phyloP scores from a whole-genome alignment of 2,797 vertebrate genomes.

The Parambassis ranga region DNA sequence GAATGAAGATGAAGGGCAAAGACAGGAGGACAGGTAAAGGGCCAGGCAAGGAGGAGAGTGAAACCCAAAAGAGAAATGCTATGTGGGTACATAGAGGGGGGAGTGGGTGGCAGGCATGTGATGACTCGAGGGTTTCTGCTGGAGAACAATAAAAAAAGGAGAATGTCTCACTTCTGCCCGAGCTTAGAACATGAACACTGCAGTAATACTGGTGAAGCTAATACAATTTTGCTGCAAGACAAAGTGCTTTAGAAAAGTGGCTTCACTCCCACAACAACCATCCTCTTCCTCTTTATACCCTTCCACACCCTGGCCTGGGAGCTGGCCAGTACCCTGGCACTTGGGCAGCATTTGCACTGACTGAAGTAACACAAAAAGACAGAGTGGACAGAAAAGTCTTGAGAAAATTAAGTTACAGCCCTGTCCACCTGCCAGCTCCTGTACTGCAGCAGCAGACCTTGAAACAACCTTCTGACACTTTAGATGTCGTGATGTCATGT shows the following conservation, averaged over 20 bases:
- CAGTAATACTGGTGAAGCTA: constrained; percentile 60
- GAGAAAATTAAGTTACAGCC: constrained; percentile 57
- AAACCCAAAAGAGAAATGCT: neutral
- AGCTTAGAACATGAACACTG: constrained; percentile 63
- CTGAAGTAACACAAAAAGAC: constrained; percentile 36
- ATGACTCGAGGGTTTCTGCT: constrained; percentile 56
- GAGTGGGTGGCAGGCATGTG: constrained; percentile 38
- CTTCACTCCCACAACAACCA: constrained; percentile 49
- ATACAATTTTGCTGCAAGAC: constrained; percentile 60
- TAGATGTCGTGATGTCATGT: constrained; percentile 21
- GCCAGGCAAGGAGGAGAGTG: neutral
- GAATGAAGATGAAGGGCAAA: neutral
- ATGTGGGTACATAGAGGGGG: neutral
- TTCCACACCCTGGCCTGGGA: constrained; percentile 28
- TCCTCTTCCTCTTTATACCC: constrained; percentile 50
- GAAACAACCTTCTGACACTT: constrained; percentile 52
- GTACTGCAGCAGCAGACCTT: constrained; percentile 62
- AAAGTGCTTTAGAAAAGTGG: constrained; percentile 56
- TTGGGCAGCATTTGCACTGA: constrained; percentile 72
- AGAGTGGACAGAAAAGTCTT: constrained; percentile 18
- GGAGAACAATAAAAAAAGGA: constrained; percentile 54
- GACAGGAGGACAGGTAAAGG: neutral
- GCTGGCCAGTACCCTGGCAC: constrained; percentile 42
- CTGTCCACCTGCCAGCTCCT: constrained; percentile 57
- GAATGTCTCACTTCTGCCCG: constrained; percentile 56